phyloP scores from a whole-genome alignment of 2,113 vertebrate genomes.

The Symphodus melops region DNA sequence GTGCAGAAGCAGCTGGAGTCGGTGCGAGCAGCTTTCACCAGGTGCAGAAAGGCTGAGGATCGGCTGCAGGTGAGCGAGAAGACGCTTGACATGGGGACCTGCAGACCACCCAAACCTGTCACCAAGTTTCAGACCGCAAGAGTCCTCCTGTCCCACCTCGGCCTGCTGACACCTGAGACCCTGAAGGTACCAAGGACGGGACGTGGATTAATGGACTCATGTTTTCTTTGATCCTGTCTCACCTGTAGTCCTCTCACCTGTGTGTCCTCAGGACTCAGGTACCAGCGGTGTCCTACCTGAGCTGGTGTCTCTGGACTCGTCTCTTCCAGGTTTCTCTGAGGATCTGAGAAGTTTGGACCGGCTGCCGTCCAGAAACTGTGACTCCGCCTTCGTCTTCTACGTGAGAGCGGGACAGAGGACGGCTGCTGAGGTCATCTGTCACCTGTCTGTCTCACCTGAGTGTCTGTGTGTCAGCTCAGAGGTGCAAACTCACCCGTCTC shows the following conservation, averaged over 20 bases:
- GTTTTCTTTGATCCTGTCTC: not conserved
- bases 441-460: constrained; percentile 15
- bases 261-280: constrained; percentile 83
- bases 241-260: constrained; percentile 1
- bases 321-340: constrained; percentile 91
- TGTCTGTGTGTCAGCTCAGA: constrained; percentile 36
- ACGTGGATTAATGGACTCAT: not conserved
- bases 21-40: constrained; percentile 15
- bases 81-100: constrained; percentile 72
- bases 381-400: constrained; percentile 94
- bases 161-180: constrained; percentile 86
- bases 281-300: constrained; percentile 90
- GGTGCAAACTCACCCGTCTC: constrained; percentile 33
- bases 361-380: constrained; percentile 89
- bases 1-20: constrained; percentile 23
- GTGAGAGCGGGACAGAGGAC: constrained; percentile 93
- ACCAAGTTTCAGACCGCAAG: constrained; percentile 92
- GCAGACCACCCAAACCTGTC: constrained; percentile 86
- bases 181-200: constrained; percentile 39
- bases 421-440: constrained; percentile 86
- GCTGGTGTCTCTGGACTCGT: constrained; percentile 91
- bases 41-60: constrained; percentile 59
- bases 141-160: constrained; percentile 93
- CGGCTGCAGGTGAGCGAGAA: constrained; percentile 85
- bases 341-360: constrained; percentile 91